Base-by-base conservation (phyloP, 2,797 vertebrate genomes). In the Anolis apletophallus region DNA sequence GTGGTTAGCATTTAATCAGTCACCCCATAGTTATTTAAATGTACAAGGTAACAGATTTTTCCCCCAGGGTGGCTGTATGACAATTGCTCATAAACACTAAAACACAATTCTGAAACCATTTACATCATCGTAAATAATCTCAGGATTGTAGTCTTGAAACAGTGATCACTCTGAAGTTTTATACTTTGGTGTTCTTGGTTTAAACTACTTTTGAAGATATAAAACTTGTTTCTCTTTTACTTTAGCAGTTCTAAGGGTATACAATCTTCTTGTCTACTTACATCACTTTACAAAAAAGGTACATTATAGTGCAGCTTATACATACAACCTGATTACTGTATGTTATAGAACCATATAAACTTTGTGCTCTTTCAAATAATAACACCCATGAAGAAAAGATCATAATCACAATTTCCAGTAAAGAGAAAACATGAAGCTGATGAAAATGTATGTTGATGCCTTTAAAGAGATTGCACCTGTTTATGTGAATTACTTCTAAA, bases 211-310 rank as follows among this genome's bases (percentile, higher is more conserved):
- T 67, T 92, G 59, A 91, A 79, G 54, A 91, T 91, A 94, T 90
- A 94, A 94, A 94, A 92, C 88, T 55, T 7, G 1, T 81, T 88
- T 85, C 88, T 88, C 92, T 91, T 93, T 92, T 85, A 92, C 89
- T 87, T 61, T 91, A 88, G 93, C 87, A 94, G 87, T 93, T 93
- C 89, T 93, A 91, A 90, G 0, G 2, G 88, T 88, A 80, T 93
- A 94, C 88, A 95, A 94, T 95, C 93, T 88, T 94, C 87, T 93
- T 23, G 93, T 93, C 95, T 96, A 91, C 91, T 94, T 92, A 92
- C 85, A 90, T 89, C 88, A 93, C 89, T 93, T 94, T 87, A 95
- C 79, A 94, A 93, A 87, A 81, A 94, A 92, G 88, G 90, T 93
- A 94, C 92, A 91, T 87, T 91, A 90, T 87, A 94, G 91, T 92